Conservation (phyloP, 2,113 vertebrate genomes). For the Phyllostomus hastatus region DNA sequence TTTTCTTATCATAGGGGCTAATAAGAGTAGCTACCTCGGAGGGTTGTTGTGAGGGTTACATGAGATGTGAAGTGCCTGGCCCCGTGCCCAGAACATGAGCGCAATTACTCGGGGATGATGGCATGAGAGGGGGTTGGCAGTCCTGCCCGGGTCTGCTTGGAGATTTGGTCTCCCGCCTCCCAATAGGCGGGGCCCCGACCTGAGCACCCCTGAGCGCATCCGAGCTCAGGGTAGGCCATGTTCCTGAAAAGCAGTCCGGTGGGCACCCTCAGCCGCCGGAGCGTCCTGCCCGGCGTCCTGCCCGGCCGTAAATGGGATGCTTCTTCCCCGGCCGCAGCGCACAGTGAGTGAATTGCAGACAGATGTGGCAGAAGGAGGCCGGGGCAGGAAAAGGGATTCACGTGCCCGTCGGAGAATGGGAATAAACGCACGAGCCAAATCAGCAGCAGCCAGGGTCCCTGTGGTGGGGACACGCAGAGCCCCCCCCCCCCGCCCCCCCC, state of each 20-base stretch:
- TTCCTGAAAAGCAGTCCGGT: not conserved
- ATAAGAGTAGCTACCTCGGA: not conserved
- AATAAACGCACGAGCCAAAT: not conserved
- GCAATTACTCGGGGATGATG: not conserved
- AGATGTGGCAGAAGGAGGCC: slow-evolving; percentile 38
- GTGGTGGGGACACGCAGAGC: not conserved
- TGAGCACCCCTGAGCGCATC: no score
- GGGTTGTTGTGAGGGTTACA: not conserved
- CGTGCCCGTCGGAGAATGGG: not conserved
- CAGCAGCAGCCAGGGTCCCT: not conserved
- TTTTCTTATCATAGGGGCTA: not conserved
- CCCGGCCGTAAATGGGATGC: not conserved
- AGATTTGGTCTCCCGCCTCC: not conserved
- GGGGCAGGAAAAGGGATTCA: slow-evolving; percentile 27
- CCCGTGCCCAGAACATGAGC: not conserved
- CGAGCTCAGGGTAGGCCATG: not conserved
- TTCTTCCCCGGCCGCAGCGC: not conserved
- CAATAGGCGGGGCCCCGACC: not conserved
- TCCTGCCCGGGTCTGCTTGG: not conserved
- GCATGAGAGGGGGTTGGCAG: not conserved
- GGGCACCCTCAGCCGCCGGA: fast-evolving
- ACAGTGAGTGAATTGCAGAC: not conserved
- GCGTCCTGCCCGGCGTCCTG: not conserved
- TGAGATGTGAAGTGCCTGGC: not conserved
- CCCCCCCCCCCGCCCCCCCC: not conserved